Conservation (phyloP, 2,113 vertebrate species). For the Oreocharis arfaki region DNA sequence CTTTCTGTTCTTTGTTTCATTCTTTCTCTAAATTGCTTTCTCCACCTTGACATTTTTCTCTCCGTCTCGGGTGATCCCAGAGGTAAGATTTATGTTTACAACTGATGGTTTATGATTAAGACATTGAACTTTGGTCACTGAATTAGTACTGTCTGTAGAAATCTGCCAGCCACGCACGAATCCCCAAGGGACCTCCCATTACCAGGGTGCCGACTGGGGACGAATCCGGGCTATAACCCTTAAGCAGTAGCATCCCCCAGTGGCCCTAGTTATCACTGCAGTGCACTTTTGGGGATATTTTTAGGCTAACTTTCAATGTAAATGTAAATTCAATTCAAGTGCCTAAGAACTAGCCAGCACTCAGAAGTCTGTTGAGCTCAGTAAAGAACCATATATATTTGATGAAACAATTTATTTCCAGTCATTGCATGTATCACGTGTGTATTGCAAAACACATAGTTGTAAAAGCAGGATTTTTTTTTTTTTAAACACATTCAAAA, state of each 20-base stretch:
- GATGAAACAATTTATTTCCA: not conserved
- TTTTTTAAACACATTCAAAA: not conserved
- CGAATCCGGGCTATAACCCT: not conserved
- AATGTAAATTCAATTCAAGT: not conserved
- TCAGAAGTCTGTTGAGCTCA: not conserved
- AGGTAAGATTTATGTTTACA: constrained; percentile 40
- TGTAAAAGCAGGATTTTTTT: not conserved
- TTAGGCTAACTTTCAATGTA: not conserved
- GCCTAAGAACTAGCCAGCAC: not conserved
- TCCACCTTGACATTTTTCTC: constrained; percentile 3
- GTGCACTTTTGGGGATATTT: not conserved
- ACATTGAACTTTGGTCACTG: constrained; percentile 24
- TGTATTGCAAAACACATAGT: not conserved
- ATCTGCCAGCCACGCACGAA: not conserved
- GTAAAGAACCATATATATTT: not conserved
- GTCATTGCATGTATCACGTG: not conserved
- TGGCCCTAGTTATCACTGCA: constrained; percentile 25
- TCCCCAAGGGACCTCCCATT: not conserved
- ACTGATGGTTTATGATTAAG: constrained; percentile 27
- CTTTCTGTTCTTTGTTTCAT: not conserved
- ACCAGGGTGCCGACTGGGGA: not conserved
- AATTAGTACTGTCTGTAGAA: not conserved
- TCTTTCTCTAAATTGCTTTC: not conserved
- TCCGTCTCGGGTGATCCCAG: not conserved
- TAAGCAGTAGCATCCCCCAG: constrained; percentile 60